These are phyloP conservation scores for Epinotia bilunana DNA, from an alignment of 2,888 invertebrate species.

Conservation along the genomic window DNA sequence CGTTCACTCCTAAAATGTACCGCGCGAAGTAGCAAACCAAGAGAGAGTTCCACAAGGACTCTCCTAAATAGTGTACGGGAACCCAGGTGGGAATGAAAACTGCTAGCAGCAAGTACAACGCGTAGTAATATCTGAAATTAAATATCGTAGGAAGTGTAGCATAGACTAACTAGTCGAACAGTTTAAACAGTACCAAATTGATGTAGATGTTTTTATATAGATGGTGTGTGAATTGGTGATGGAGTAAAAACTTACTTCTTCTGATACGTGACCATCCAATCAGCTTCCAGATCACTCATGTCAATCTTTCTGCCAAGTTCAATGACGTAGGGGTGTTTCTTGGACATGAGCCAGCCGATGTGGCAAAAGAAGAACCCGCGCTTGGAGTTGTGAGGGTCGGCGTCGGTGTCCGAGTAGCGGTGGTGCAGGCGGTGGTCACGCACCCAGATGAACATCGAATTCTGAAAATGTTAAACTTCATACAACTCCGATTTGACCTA, in stretches of 20 bases:
- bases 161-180: not conserved
- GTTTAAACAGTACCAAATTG: too few species aligned
- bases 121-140: conserved; percentile 85
- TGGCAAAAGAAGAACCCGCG: conserved; percentile 92
- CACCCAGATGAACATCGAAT: conserved; percentile 87
- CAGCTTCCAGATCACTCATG: conserved; percentile 86
- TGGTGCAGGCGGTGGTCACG: conserved; percentile 90
- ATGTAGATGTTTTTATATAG: too few species aligned
- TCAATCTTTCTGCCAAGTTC: conserved; percentile 86
- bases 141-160: conserved; percentile 55
- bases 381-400: conserved; percentile 88
- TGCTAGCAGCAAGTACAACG: conserved; percentile 84
- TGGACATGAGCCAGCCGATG: conserved; percentile 90
- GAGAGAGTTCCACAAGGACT: conserved; percentile 85
- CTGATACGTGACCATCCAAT: conserved; percentile 89
- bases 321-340: conserved; percentile 88
- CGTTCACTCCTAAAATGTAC: conserved; percentile 86
- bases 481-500: too few species aligned
- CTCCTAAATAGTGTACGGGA: conserved; percentile 89
- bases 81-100: conserved; percentile 86
- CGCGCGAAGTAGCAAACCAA: conserved; percentile 86
- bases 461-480: conserved; percentile 66
- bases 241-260: conserved; percentile 83
- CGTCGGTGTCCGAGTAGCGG: conserved; percentile 85
- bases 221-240: too few species aligned